A percentile compares a stretch with the other conserved stretches of the same genome.
Evolutionary conservation across 2,113 vertebrate species (phyloP).

Genomic region (Pollachius pollachius): DNA sequence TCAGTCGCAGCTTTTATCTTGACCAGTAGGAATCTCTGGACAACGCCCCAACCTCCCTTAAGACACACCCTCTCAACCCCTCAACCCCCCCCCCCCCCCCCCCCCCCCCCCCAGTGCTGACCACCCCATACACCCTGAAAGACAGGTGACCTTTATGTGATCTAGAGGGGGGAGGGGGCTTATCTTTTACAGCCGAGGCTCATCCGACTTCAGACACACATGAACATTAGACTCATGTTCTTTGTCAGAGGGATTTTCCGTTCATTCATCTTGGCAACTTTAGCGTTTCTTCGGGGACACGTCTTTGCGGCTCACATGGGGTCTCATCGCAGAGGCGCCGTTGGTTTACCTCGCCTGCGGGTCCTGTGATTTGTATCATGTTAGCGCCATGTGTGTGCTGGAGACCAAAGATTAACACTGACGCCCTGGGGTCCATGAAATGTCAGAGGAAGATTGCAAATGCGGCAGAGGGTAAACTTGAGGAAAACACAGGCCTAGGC

Average conservation of each 20-base stretch:
- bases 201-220: conserved; percentile 34
- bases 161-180: not conserved
- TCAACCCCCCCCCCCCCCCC: conserved; percentile 27
- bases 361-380: conserved; percentile 39
- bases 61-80: conserved; percentile 24
- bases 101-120: conserved; percentile 20
- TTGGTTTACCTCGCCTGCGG: conserved; percentile 35
- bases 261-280: no score
- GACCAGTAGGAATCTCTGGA: conserved; percentile 28
- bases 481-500: not conserved
- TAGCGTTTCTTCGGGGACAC: no score
- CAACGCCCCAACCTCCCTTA: conserved; percentile 15
- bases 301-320: conserved; percentile 38
- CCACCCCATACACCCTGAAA: conserved; percentile 44
- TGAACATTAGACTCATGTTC: not conserved
- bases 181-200: conserved; percentile 20
- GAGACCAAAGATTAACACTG: conserved; percentile 14
- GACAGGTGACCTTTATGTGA: conserved; percentile 56
- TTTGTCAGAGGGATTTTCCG: not conserved
- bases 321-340: conserved; percentile 46
- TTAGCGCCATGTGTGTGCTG: conserved; percentile 38
- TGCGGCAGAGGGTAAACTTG: not conserved
- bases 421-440: conserved; percentile 3
- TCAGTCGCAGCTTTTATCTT: conserved; percentile 25
- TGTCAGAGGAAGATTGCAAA: conserved; percentile 19